Evolutionary conservation across 1,140 invertebrate genomes (phyloP).

Genomic region (Aphelinus certus): DNA sequence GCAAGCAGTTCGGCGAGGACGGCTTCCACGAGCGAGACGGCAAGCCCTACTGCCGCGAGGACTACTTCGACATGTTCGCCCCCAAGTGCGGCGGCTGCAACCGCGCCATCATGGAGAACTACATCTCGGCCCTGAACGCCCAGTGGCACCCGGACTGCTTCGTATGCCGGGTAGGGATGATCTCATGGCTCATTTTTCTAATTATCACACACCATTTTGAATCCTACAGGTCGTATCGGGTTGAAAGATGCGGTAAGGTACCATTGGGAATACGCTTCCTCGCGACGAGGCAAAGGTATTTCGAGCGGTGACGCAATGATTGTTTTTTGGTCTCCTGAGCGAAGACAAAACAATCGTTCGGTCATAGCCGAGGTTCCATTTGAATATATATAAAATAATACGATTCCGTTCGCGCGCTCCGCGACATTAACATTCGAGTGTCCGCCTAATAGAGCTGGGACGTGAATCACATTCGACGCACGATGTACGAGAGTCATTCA

Average conservation of each 20-base stretch:
- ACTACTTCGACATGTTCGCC: constrained; percentile 99
- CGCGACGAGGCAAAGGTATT: too few species aligned
- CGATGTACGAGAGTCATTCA: too few species aligned
- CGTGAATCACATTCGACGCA: too few species aligned
- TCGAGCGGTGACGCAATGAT: too few species aligned
- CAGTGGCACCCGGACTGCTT: constrained; percentile 99
- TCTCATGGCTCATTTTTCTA: not conserved
- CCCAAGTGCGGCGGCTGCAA: constrained; percentile 98
- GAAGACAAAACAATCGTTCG: too few species aligned
- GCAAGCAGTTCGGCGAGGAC: constrained; percentile 95
- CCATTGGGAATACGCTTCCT: too few species aligned
- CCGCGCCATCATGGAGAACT: constrained; percentile 98
- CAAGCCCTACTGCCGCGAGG: constrained; percentile 92
- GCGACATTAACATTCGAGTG: too few species aligned
- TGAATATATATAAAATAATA: too few species aligned
- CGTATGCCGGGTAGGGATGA: constrained; percentile 90
- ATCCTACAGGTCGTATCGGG: not conserved
- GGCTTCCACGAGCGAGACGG: constrained; percentile 95
- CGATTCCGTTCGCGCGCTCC: too few species aligned
- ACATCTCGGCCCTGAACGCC: constrained; percentile 95
- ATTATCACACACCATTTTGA: not conserved
- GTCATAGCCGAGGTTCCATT: too few species aligned
- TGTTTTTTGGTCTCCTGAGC: too few species aligned
- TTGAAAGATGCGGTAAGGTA: not conserved
- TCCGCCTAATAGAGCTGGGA: too few species aligned